Percentiles rank a stretch among this genome's conserved stretches.
These are phyloP conservation scores for Pilophorus perplexus DNA, from an alignment of 2,888 invertebrate species.

Conservation along the genomic window DNA sequence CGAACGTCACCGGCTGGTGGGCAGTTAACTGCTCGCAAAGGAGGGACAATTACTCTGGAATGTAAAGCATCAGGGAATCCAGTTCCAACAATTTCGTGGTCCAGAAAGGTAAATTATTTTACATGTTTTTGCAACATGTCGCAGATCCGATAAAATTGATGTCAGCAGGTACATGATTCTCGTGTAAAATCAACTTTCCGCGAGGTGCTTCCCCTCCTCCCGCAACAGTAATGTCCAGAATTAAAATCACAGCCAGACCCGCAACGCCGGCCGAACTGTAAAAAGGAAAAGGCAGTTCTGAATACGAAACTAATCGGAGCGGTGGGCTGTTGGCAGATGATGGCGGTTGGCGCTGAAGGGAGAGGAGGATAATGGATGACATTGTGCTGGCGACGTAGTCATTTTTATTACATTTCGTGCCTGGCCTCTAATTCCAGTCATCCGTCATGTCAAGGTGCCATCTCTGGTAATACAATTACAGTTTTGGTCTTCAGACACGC, in stretches of 20 bases:
- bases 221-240: not conserved
- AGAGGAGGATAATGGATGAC: slow-evolving; percentile 29
- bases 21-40: slow-evolving; percentile 65
- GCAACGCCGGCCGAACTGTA: not conserved
- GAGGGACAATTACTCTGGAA: slow-evolving; percentile 66
- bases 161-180: too few species aligned
- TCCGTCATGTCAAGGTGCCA: slow-evolving; percentile 41
- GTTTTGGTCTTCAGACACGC: slow-evolving; percentile 32
- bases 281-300: not conserved
- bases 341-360: not conserved
- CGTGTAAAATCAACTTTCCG: too few species aligned
- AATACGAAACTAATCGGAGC: slow-evolving; percentile 39
- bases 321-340: slow-evolving; percentile 6
- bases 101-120: slow-evolving; percentile 62
- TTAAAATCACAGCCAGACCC: not conserved
- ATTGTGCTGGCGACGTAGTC: slow-evolving; percentile 29
- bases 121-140: too few species aligned
- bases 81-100: slow-evolving; percentile 68
- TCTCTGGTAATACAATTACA: slow-evolving; percentile 40
- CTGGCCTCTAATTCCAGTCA: slow-evolving; percentile 40
- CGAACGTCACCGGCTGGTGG: slow-evolving; percentile 64
- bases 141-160: too few species aligned
- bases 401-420: slow-evolving; percentile 38
- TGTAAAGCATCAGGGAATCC: slow-evolving; percentile 71
- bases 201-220: not conserved